These are phyloP conservation scores for Euschistus heros DNA, from an alignment of 1,140 invertebrate species.

Conservation along the genomic window DNA sequence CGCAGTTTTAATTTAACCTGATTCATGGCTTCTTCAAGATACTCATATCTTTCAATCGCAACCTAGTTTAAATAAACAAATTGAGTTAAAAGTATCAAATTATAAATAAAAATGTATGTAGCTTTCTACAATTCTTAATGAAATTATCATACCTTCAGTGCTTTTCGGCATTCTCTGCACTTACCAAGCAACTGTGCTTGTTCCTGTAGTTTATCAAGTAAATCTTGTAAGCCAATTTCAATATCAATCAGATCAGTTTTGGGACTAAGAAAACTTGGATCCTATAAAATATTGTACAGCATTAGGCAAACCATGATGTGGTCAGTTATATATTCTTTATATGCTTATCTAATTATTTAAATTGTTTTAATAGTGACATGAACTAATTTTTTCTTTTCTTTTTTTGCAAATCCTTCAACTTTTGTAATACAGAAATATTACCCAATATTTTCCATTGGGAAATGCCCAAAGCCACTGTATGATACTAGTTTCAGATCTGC, in stretches of 20 bases:
- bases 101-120: not conserved
- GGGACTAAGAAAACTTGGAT: slow-evolving; percentile 9
- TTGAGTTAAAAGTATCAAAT: not conserved
- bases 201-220: slow-evolving; percentile 41
- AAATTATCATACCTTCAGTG: not conserved
- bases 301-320: not conserved
- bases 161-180: not conserved
- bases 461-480: no score
- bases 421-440: not conserved
- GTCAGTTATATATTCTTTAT: not conserved
- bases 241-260: slow-evolving; percentile 18
- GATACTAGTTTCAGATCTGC: no score
- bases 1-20: slow-evolving; percentile 65
- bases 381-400: not conserved
- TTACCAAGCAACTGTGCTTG: slow-evolving; percentile 24
- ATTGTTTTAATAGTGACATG: not conserved
- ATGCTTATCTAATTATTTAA: not conserved
- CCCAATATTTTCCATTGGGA: not conserved
- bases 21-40: slow-evolving; percentile 61
- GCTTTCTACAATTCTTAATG: no score
- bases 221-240: slow-evolving; percentile 28
- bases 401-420: not conserved
- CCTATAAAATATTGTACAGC: not conserved
- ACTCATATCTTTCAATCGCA: slow-evolving; percentile 66
- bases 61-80: slow-evolving; percentile 36